phyloP scores from a whole-genome alignment of 2,888 invertebrate genomes.

The Aphodius sticticus region DNA sequence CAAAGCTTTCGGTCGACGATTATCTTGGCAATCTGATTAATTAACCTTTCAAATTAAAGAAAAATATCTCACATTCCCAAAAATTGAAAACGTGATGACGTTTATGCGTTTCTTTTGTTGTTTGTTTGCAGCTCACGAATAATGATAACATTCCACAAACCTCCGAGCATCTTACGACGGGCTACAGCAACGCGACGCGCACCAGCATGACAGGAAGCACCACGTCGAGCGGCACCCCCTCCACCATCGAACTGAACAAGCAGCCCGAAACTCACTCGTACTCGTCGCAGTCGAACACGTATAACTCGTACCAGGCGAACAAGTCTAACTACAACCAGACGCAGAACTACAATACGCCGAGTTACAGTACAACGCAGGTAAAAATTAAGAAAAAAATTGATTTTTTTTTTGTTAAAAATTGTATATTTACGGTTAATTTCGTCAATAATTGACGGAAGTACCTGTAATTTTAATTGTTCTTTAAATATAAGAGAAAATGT shows the following conservation, averaged over 20 bases:
- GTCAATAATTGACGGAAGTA: no score
- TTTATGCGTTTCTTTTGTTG: neutral
- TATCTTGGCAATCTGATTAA: no score
- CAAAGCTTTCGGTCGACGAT: no score
- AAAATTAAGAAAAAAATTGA: constrained; percentile 18
- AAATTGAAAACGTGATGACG: neutral
- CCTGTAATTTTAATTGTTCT: no score
- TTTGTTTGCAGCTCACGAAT: constrained; percentile 54
- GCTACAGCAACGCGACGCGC: constrained; percentile 57
- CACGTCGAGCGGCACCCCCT: constrained; percentile 46
- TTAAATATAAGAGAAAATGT: no score
- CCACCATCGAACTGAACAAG: constrained; percentile 52
- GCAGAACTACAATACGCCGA: constrained; percentile 47
- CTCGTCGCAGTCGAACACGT: constrained; percentile 60
- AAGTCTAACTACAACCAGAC: constrained; percentile 54
- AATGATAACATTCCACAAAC: constrained; percentile 59
- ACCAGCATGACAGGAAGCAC: constrained; percentile 57
- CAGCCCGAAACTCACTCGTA: constrained; percentile 58
- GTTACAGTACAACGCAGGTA: constrained; percentile 55
- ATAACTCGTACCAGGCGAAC: constrained; percentile 55
- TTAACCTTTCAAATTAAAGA: no score
- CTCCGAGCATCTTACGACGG: constrained; percentile 56
- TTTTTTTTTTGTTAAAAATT: neutral
- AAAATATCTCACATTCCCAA: neutral
- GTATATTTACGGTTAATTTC: neutral